A percentile compares a stretch with the other conserved stretches of the same genome.
These are phyloP conservation scores for Drosophila teissieri DNA, from an alignment of 1,140 invertebrate genomes.

Conservation along the genomic window DNA sequence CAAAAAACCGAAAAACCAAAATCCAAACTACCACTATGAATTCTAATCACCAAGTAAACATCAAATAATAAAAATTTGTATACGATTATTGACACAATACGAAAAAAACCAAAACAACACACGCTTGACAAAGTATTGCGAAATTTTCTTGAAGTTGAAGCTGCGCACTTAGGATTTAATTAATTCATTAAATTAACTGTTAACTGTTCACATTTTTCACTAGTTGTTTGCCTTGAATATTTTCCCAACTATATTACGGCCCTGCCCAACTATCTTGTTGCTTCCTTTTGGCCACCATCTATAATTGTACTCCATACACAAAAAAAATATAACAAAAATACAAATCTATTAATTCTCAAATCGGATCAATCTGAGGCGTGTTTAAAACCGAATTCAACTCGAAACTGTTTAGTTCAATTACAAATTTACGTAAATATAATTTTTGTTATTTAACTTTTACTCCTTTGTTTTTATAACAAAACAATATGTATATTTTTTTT, in stretches of 20 bases:
- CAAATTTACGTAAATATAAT: conserved; percentile 38
- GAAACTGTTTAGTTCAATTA: conserved; percentile 3
- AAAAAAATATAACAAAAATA: background rate
- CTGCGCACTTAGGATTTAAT: conserved; percentile 26
- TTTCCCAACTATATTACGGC: conserved; percentile 23
- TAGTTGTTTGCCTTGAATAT: conserved; percentile 46
- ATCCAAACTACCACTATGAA: conserved; percentile 32
- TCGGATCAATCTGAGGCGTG: conserved; percentile 4
- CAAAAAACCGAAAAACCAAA: conserved; percentile 10
- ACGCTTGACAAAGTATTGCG: conserved; percentile 8
- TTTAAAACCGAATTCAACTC: background rate
- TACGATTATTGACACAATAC: conserved; percentile 6
- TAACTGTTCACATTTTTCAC: conserved; percentile 40
- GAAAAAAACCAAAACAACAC: background rate
- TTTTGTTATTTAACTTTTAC: conserved; percentile 53
- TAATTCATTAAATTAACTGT: conserved; percentile 8
- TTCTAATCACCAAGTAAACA: conserved; percentile 36
- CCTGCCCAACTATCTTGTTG: conserved; percentile 12
- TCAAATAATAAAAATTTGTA: conserved; percentile 47
- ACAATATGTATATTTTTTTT: background rate
- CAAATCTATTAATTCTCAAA: background rate
- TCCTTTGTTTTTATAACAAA: conserved; percentile 21
- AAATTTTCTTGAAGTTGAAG: conserved; percentile 17
- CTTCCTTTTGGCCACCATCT: conserved; percentile 16
- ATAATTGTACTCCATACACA: conserved; percentile 5